phyloP scores from a whole-genome alignment of 2,797 vertebrate genomes.

The Tokudaia tokunoshimensis region DNA sequence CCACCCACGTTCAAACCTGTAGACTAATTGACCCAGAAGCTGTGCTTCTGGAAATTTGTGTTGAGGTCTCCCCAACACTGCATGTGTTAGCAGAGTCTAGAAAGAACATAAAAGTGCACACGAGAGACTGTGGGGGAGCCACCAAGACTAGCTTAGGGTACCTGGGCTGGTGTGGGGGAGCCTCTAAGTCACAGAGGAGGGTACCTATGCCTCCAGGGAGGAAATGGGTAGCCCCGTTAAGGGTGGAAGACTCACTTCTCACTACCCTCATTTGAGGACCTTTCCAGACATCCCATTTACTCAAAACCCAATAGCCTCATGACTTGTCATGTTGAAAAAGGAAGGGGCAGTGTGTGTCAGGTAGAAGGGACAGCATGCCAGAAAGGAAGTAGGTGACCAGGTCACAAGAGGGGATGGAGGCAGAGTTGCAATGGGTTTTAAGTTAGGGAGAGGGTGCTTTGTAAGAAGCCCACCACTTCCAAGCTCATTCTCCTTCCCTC shows the following conservation, averaged over 20 bases:
- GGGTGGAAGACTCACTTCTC: neutral
- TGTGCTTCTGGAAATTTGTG: neutral
- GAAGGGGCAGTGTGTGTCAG: neutral
- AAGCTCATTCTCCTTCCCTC: neutral
- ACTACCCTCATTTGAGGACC: neutral
- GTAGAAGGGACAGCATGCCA: neutral
- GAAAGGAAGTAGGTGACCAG: neutral
- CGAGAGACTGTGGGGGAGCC: neutral
- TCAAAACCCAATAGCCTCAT: neutral
- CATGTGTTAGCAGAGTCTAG: neutral
- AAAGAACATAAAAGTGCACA: neutral
- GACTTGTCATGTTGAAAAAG: neutral
- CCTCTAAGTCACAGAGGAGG: neutral
- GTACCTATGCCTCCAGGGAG: accelerated
- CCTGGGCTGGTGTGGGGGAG: neutral
- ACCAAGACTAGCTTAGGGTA: neutral
- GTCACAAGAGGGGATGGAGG: accelerated
- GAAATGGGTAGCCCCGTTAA: neutral
- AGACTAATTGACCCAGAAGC: neutral
- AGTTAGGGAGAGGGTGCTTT: neutral
- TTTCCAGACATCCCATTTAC: neutral
- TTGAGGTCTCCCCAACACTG: neutral
- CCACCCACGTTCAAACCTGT: neutral
- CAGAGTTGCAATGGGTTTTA: accelerated
- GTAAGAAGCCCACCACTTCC: neutral